phyloP scores from a whole-genome alignment of 1,140 invertebrate species.

The Drosophila malerkotliana region DNA sequence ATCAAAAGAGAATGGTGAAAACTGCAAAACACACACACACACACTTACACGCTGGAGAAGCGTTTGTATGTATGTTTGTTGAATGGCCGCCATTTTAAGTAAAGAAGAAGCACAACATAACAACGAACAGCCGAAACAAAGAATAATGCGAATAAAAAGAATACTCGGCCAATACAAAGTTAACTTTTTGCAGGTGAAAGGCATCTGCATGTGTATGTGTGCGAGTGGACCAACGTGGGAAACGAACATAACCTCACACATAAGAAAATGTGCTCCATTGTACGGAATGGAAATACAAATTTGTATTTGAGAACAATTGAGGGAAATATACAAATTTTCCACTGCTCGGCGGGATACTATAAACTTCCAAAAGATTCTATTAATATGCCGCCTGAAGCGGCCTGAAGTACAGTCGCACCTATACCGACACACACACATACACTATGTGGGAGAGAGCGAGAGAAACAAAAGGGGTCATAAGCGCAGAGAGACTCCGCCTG shows the following conservation, averaged over 20 bases:
- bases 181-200: slow-evolving; percentile 73
- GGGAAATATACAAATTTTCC: slow-evolving; percentile 27
- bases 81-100: slow-evolving; percentile 72
- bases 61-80: slow-evolving; percentile 36
- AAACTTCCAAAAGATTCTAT: slow-evolving; percentile 58
- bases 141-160: slow-evolving; percentile 72
- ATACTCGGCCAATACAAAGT: slow-evolving; percentile 61
- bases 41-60: slow-evolving; percentile 15
- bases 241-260: slow-evolving; percentile 73
- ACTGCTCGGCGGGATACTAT: slow-evolving; percentile 26
- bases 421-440: slow-evolving; percentile 57
- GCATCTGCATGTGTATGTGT: slow-evolving; percentile 19
- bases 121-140: slow-evolving; percentile 71
- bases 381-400: slow-evolving; percentile 54
- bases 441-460: slow-evolving; percentile 16
- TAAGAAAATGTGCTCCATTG: slow-evolving; percentile 66
- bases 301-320: not conserved
- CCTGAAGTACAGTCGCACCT: slow-evolving; percentile 75
- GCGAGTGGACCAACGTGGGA: slow-evolving; percentile 46
- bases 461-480: slow-evolving; percentile 68
- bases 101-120: slow-evolving; percentile 71
- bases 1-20: slow-evolving; percentile 69
- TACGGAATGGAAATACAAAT: slow-evolving; percentile 8
- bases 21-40: slow-evolving; percentile 56
- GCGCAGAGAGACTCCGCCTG: slow-evolving; percentile 45